Percentiles rank a stretch among this genome's conserved stretches.
These are phyloP conservation scores for Sminthurides bifidus DNA, from an alignment of 1,140 invertebrate species.

Conservation along the genomic window DNA sequence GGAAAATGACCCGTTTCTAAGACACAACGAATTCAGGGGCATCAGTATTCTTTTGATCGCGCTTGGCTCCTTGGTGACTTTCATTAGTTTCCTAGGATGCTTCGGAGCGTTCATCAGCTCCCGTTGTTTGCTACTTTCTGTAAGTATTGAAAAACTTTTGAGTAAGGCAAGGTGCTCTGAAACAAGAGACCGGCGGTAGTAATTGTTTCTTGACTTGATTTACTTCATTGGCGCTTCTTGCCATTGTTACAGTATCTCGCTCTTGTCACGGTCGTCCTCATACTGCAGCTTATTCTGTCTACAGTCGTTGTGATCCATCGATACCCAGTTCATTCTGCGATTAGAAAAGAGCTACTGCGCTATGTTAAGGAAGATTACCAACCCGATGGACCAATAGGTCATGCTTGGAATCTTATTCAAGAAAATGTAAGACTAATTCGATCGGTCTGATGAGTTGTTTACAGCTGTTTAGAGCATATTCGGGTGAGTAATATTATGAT, in stretches of 20 bases:
- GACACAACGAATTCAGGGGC: constrained; percentile 5
- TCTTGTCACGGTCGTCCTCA: constrained; percentile 64
- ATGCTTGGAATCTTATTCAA: constrained; percentile 60
- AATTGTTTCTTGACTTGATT: not conserved
- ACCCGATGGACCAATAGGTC: constrained; percentile 45
- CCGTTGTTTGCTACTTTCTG: constrained; percentile 22
- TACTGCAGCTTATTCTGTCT: constrained; percentile 63
- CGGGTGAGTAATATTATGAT: not conserved
- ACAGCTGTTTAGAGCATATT: not conserved
- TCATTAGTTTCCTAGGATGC: constrained; percentile 29
- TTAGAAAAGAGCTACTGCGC: constrained; percentile 51
- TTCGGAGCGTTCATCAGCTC: constrained; percentile 25
- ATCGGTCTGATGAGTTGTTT: not conserved
- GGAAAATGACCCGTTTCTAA: no score
- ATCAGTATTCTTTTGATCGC: constrained; percentile 21
- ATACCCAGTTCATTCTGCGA: constrained; percentile 48
- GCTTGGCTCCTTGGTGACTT: constrained; percentile 18
- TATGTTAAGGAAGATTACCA: constrained; percentile 32
- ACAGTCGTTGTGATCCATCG: constrained; percentile 65
- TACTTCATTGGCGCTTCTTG: no score
- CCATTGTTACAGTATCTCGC: constrained; percentile 60
- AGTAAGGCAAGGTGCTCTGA: no score
- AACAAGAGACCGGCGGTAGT: not conserved
- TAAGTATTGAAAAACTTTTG: constrained; percentile 15
- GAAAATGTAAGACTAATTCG: constrained; percentile 46